Conservation (phyloP, 1,140 invertebrate genomes). For the Drosophila kikkawai region DNA sequence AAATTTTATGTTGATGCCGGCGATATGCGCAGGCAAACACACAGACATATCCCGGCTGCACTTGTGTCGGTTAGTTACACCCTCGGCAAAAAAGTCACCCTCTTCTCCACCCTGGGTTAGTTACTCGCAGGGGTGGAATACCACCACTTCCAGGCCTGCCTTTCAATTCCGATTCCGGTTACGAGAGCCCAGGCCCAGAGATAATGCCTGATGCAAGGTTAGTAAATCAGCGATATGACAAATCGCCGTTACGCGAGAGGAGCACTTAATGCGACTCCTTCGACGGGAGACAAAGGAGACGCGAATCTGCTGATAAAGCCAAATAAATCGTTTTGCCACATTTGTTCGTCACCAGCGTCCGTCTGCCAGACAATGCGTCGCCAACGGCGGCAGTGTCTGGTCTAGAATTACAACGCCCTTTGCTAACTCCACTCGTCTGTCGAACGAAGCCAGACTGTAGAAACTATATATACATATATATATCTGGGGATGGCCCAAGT, state of each 20-base stretch:
- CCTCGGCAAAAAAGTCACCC: conserved; percentile 38
- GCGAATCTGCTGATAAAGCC: conserved; percentile 74
- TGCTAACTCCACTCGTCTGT: conserved; percentile 2
- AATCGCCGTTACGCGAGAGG: conserved; percentile 47
- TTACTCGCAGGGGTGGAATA: conserved; percentile 30
- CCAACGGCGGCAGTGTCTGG: conserved; percentile 45
- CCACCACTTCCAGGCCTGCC: conserved; percentile 6
- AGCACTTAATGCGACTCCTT: conserved; percentile 50
- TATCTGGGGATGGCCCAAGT: conserved; percentile 14
- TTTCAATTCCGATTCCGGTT: conserved; percentile 19
- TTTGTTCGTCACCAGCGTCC: conserved; percentile 24
- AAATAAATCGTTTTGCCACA: conserved; percentile 75
- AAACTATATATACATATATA: conserved; percentile 29
- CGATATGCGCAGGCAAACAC: conserved; percentile 52
- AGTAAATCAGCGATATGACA: conserved; percentile 81
- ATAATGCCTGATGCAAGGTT: conserved; percentile 74
- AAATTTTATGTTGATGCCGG: conserved; percentile 74
- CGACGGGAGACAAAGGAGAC: conserved; percentile 56
- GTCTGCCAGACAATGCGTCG: conserved; percentile 65
- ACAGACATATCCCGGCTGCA: conserved; percentile 38
- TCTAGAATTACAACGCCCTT: conserved; percentile 51
- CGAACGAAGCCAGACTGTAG: conserved; percentile 52
- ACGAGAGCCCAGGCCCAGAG: conserved; percentile 24
- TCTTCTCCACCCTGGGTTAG: neutral
- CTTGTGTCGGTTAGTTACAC: conserved; percentile 56